Evolutionary conservation across 2,888 invertebrate species (phyloP).

Genomic region (Coecobrya sp.): DNA sequence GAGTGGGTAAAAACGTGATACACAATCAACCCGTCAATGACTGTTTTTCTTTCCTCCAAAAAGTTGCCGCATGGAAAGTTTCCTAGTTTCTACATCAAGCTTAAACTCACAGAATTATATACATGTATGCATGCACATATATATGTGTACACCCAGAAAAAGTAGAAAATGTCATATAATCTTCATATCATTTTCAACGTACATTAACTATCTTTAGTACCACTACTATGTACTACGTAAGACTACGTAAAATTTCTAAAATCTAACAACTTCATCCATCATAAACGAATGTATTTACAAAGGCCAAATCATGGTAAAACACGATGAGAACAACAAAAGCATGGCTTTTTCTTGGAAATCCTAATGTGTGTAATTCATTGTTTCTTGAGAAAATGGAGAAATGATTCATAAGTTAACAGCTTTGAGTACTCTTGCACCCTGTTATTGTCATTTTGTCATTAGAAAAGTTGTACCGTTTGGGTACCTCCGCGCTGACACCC

Average conservation of each 20-base stretch:
- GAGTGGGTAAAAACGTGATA: neutral
- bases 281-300: neutral
- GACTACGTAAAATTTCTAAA: too few species aligned
- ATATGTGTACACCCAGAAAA: too few species aligned
- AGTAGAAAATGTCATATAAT: too few species aligned
- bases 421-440: neutral
- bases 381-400: slow-evolving; percentile 45
- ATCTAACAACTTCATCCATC: neutral
- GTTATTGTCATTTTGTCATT: slow-evolving; percentile 34
- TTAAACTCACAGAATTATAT: too few species aligned
- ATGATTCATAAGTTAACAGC: slow-evolving; percentile 44
- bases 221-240: too few species aligned
- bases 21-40: slow-evolving; percentile 10
- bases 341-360: neutral
- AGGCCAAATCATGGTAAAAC: neutral
- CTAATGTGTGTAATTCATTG: neutral
- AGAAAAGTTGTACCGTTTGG: neutral
- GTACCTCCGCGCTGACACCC: neutral
- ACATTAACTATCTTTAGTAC: too few species aligned
- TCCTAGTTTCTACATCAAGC: neutral
- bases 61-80: neutral
- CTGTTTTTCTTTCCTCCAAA: slow-evolving; percentile 11
- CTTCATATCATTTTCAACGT: too few species aligned
- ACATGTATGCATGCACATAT: too few species aligned
- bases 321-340: neutral